These are phyloP conservation scores for Andrena praecox DNA, from an alignment of 2,888 invertebrate genomes.

Conservation along the genomic window DNA sequence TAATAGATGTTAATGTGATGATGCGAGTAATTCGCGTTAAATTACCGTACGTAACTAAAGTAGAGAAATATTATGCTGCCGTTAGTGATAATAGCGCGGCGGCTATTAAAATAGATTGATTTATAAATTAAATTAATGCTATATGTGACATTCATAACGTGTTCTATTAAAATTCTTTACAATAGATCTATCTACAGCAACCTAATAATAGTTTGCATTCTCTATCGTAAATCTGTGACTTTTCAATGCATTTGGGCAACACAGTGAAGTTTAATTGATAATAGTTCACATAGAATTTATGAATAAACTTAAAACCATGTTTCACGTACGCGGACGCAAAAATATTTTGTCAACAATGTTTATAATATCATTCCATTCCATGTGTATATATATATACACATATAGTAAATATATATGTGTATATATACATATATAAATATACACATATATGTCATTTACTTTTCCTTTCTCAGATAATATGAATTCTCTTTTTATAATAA, in stretches of 20 bases:
- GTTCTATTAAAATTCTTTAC: constrained; percentile 66
- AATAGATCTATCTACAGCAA: constrained; percentile 76
- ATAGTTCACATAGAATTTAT: constrained; percentile 76
- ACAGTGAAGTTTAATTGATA: constrained; percentile 71
- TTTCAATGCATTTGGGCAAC: constrained; percentile 72
- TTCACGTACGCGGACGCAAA: constrained; percentile 79
- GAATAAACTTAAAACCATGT: constrained; percentile 76
- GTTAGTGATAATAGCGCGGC: constrained; percentile 64
- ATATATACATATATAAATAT: constrained; percentile 52
- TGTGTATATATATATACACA: constrained; percentile 63
- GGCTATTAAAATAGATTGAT: constrained; percentile 66
- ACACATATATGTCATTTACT: constrained; percentile 52
- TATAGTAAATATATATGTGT: constrained; percentile 53
- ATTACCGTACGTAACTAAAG: constrained; percentile 54
- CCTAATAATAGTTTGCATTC: constrained; percentile 66
- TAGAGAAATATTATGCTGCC: constrained; percentile 72
- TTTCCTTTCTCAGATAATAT: constrained; percentile 73
- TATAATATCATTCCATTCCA: constrained; percentile 82
- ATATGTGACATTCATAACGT: constrained; percentile 68
- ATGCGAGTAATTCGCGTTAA: constrained; percentile 60
- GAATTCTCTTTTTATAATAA: constrained; percentile 77
- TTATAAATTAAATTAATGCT: constrained; percentile 74
- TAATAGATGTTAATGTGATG: constrained; percentile 64
- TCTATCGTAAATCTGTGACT: constrained; percentile 64
- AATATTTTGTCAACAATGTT: constrained; percentile 82